Percentiles rank a stretch among this genome's conserved stretches.
Evolutionary conservation across 2,888 invertebrate genomes (phyloP).

Genomic region (Halictus quadricinctus): DNA sequence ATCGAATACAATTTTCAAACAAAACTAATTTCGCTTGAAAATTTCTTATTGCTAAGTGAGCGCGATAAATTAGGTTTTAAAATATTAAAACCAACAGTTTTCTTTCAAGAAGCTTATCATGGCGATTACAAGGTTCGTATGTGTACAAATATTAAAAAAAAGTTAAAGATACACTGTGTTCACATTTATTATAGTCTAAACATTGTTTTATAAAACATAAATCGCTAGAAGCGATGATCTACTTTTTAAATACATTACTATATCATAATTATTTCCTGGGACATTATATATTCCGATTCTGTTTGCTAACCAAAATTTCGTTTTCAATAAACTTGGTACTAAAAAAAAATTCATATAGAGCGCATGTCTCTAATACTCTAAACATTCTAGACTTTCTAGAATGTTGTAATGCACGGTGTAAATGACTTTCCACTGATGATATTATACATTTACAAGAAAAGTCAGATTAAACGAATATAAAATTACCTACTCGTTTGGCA

Average conservation of each 20-base stretch:
- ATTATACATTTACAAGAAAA: conserved; percentile 61
- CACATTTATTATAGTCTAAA: conserved; percentile 73
- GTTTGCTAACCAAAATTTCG: conserved; percentile 44
- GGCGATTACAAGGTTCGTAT: conserved; percentile 59
- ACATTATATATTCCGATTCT: conserved; percentile 37
- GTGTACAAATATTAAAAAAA: conserved; percentile 63
- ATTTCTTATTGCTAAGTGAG: conserved; percentile 66
- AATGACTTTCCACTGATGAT: conserved; percentile 42
- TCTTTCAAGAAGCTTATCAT: conserved; percentile 23
- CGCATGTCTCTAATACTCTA: conserved; percentile 18
- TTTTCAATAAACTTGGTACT: conserved; percentile 42
- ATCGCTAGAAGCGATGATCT: conserved; percentile 69
- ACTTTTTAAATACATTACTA: conserved; percentile 65
- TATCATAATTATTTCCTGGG: conserved; percentile 33
- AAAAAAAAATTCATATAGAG: conserved; percentile 48
- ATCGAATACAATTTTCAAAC: conserved; percentile 3
- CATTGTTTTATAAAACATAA: conserved; percentile 73
- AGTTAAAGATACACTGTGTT: conserved; percentile 70
- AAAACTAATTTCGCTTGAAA: conserved; percentile 39
- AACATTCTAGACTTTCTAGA: conserved; percentile 33
- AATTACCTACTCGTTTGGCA: conserved; percentile 52
- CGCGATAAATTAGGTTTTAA: conserved; percentile 51
- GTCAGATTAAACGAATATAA: conserved; percentile 60
- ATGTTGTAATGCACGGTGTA: conserved; percentile 49
- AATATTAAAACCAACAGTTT: conserved; percentile 32